Conservation (phyloP, 2,113 vertebrate species). For the Acanthochromis polyacanthus region DNA sequence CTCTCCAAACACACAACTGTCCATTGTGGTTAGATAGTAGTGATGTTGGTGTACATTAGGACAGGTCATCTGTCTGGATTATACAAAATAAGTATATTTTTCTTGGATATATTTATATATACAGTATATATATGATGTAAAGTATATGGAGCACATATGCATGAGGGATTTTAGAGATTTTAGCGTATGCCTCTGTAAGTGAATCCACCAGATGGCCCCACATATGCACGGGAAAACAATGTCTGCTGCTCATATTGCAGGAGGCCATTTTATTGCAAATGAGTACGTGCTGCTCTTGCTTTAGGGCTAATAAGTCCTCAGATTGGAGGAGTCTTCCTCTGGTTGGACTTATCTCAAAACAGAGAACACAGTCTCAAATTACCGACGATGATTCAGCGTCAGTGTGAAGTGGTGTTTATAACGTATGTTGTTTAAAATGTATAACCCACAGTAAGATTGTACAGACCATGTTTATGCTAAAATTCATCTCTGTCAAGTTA, state of each 20-base stretch:
- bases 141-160: conserved; percentile 25
- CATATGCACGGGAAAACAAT: conserved; percentile 21
- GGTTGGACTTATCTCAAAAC: neutral
- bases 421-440: neutral
- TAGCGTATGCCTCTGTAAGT: conserved; percentile 27
- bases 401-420: conserved; percentile 25
- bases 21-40: conserved; percentile 15
- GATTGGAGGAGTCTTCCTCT: conserved; percentile 7
- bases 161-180: conserved; percentile 24
- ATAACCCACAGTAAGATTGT: conserved; percentile 25
- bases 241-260: conserved; percentile 27
- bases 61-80: conserved; percentile 17
- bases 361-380: neutral
- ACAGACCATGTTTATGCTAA: neutral
- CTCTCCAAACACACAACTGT: conserved; percentile 18
- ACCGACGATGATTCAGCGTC: conserved; percentile 1
- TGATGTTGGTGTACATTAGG: conserved; percentile 6
- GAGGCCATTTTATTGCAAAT: conserved; percentile 6
- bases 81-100: conserved; percentile 48
- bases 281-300: conserved; percentile 3
- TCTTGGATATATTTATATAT: conserved; percentile 48
- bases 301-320: conserved; percentile 9
- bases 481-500: conserved; percentile 7
- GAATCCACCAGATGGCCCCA: conserved; percentile 37
- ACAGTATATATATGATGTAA: conserved; percentile 13